Evolutionary conservation across 2,113 vertebrate species (phyloP).

Genomic region (Chaetorhynchus papuensis): DNA sequence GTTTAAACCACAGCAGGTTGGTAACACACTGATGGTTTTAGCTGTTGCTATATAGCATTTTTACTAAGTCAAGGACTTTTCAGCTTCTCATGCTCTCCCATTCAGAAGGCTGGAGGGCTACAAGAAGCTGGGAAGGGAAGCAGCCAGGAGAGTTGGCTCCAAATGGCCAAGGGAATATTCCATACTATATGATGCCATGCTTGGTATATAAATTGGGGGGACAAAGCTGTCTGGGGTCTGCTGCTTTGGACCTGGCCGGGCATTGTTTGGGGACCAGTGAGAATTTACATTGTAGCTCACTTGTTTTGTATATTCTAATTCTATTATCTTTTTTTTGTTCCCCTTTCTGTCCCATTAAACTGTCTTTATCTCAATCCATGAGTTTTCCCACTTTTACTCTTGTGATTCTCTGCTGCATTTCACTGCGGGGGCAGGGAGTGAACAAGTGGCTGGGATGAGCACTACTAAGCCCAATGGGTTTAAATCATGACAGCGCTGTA

Average conservation of each 20-base stretch:
- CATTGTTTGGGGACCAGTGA: not conserved
- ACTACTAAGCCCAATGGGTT: not conserved
- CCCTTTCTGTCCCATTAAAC: not conserved
- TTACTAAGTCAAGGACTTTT: not conserved
- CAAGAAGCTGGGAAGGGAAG: not conserved
- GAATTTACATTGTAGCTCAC: not conserved
- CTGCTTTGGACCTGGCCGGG: not conserved
- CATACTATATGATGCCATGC: not conserved
- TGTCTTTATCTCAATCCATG: not conserved
- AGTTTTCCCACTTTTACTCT: not conserved
- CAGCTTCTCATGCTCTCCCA: not conserved
- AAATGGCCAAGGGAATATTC: not conserved
- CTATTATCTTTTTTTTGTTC: not conserved
- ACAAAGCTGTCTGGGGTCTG: not conserved
- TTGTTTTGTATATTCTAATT: not conserved
- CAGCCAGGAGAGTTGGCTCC: not conserved
- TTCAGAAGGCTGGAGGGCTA: not conserved
- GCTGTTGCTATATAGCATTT: not conserved
- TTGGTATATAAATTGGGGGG: not conserved
- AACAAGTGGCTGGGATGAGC: not conserved
- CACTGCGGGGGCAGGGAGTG: accelerated
- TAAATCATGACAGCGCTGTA: not conserved
- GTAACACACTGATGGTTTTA: not conserved
- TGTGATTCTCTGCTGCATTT: accelerated
- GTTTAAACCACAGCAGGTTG: not conserved